Evolutionary conservation across 1,140 invertebrate genomes (phyloP).

Genomic region (Diprion similis): DNA sequence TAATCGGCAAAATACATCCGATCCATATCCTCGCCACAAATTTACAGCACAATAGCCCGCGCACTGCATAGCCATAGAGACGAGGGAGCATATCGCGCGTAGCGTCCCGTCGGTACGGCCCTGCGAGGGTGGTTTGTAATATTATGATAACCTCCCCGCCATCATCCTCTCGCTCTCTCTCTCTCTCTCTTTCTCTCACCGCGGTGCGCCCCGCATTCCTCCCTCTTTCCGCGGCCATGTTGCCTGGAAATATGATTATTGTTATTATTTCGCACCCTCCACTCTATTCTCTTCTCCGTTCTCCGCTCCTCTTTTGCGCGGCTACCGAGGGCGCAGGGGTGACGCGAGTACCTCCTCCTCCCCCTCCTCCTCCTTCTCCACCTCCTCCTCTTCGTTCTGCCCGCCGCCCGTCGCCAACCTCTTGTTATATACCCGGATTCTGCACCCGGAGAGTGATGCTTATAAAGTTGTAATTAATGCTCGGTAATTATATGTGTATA

Average conservation of each 20-base stretch:
- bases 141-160: conserved; percentile 60
- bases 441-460: not conserved
- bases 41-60: not conserved
- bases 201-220: conserved; percentile 40
- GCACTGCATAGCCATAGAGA: too few relatives aligned
- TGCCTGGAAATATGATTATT: conserved; percentile 63
- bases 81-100: not conserved
- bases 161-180: conserved; percentile 32
- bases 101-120: conserved; percentile 39
- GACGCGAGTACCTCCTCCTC: not conserved
- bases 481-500: too few relatives aligned
- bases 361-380: conserved; percentile 15
- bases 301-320: conserved; percentile 24
- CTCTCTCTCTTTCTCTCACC: conserved; percentile 27
- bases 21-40: not conserved
- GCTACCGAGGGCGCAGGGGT: not conserved
- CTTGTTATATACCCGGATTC: not conserved
- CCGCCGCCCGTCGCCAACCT: conserved; percentile 25
- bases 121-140: conserved; percentile 61
- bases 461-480: too few relatives aligned
- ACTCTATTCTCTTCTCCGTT: conserved; percentile 23
- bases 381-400: conserved; percentile 11
- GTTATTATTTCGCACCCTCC: conserved; percentile 62
- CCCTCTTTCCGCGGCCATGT: conserved; percentile 62
- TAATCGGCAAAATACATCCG: not conserved